Conservation (phyloP, 1,140 invertebrate species). For the Ceratoteleas bidentatus region DNA sequence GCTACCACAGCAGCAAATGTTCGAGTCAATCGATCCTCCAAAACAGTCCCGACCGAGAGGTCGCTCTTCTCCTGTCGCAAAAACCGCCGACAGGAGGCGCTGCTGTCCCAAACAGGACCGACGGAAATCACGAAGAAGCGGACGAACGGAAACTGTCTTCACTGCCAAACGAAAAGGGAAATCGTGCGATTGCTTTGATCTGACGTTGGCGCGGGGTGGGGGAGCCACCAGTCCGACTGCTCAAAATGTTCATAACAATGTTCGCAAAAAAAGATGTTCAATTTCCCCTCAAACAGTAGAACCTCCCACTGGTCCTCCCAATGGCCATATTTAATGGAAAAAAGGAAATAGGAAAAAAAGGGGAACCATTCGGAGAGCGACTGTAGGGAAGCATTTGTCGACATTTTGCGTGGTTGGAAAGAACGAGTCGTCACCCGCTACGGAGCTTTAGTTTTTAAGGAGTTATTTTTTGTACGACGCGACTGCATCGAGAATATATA, state of each 20-base stretch:
- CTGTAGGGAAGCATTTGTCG: too few species aligned
- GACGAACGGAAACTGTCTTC: constrained; percentile 68
- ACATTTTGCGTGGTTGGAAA: neutral
- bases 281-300: too few species aligned
- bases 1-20: neutral
- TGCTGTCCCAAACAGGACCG: neutral
- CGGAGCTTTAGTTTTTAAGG: constrained; percentile 80
- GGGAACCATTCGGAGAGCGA: too few species aligned
- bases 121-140: constrained; percentile 12
- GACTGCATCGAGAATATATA: constrained; percentile 75
- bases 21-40: constrained; percentile 24
- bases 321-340: too few species aligned
- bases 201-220: neutral
- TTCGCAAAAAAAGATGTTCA: too few species aligned
- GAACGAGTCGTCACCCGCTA: constrained; percentile 77
- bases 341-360: too few species aligned
- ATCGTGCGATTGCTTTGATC: constrained; percentile 64
- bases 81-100: neutral
- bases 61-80: neutral
- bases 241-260: too few species aligned
- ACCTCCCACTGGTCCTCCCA: too few species aligned
- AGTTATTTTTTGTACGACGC: constrained; percentile 80
- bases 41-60: constrained; percentile 6
- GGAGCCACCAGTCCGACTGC: too few species aligned
- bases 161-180: constrained; percentile 75